Percentiles rank a stretch among this genome's conserved stretches.
phyloP scores from a whole-genome alignment of 1,140 invertebrate genomes.

The Ptiloglossa arizonensis region DNA sequence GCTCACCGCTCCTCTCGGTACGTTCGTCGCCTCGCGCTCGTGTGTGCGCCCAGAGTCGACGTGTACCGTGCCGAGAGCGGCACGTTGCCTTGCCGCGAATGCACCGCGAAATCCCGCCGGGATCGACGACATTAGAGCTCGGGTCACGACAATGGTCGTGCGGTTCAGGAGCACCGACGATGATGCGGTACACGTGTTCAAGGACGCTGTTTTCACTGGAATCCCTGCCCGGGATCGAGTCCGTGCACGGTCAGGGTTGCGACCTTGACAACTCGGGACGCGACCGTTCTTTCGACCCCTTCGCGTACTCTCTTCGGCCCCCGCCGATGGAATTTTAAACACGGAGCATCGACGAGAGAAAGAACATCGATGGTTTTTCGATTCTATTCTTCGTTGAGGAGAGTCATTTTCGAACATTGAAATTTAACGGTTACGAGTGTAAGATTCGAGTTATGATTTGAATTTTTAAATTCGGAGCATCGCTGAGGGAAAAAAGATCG shows the following conservation, averaged over 20 bases:
- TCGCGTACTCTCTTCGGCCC: not conserved
- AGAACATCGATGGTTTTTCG: too few relatives aligned
- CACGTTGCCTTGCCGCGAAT: conserved; percentile 6
- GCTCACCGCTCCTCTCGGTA: too few relatives aligned
- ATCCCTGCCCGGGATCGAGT: conserved; percentile 11
- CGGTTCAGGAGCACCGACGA: conserved; percentile 39
- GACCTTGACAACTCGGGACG: conserved; percentile 11
- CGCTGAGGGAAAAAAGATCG: too few relatives aligned
- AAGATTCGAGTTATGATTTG: too few relatives aligned
- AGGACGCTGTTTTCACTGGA: conserved; percentile 38
- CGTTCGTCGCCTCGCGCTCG: too few relatives aligned
- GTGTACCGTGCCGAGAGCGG: not conserved
- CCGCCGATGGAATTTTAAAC: not conserved
- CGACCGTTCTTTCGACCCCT: not conserved
- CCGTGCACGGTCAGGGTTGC: conserved; percentile 27
- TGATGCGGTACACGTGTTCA: conserved; percentile 44
- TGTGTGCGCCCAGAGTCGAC: not conserved
- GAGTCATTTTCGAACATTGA: too few relatives aligned
- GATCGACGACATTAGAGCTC: conserved; percentile 52
- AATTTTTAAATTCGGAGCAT: too few relatives aligned
- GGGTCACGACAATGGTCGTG: conserved; percentile 51
- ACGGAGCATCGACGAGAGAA: too few relatives aligned
- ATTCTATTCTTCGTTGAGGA: too few relatives aligned
- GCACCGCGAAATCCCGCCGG: conserved; percentile 37
- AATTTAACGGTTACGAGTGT: too few relatives aligned